Conservation (phyloP, 2,113 vertebrate species). For the Forbesichthys papilliferus region DNA sequence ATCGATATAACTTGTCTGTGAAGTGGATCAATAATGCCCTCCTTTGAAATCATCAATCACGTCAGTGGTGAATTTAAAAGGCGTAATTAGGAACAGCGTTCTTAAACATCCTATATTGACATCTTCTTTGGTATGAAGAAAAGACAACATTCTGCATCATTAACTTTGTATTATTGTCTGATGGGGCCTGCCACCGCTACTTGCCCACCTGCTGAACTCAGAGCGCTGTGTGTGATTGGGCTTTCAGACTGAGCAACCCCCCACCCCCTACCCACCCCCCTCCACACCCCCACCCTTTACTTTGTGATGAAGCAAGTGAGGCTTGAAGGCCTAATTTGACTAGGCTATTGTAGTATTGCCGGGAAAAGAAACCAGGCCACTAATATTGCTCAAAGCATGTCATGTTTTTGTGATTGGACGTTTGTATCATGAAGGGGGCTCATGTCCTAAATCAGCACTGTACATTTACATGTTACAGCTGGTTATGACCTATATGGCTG, state of each 20-base stretch:
- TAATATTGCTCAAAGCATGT: too few relatives aligned
- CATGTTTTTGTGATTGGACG: not conserved
- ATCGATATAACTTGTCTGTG: conserved; percentile 84
- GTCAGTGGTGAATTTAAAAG: conserved; percentile 78
- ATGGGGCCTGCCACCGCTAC: conserved; percentile 74
- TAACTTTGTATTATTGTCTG: conserved; percentile 83
- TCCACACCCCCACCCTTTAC: conserved; percentile 11
- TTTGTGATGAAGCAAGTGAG: conserved; percentile 59
- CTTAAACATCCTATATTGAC: conserved; percentile 81
- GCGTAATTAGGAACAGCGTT: conserved; percentile 79
- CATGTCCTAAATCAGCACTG: conserved; percentile 22
- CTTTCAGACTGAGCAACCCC: conserved; percentile 71
- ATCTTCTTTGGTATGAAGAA: conserved; percentile 74
- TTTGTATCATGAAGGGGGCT: conserved; percentile 8
- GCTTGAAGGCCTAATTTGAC: conserved; percentile 58
- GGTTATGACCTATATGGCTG: conserved; percentile 27
- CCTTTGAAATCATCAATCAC: conserved; percentile 81
- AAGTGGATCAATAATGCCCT: conserved; percentile 81
- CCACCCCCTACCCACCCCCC: conserved; percentile 2
- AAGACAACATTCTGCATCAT: conserved; percentile 82
- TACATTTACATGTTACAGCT: conserved; percentile 33
- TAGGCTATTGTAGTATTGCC: conserved; percentile 59
- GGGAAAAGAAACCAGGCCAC: conserved; percentile 28
- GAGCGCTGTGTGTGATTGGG: conserved; percentile 72
- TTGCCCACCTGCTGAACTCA: conserved; percentile 72